Evolutionary conservation across 2,113 vertebrate species (phyloP), one percentile per base, ranked within the genome.

Genomic region (Butastur rufipennis): DNA sequence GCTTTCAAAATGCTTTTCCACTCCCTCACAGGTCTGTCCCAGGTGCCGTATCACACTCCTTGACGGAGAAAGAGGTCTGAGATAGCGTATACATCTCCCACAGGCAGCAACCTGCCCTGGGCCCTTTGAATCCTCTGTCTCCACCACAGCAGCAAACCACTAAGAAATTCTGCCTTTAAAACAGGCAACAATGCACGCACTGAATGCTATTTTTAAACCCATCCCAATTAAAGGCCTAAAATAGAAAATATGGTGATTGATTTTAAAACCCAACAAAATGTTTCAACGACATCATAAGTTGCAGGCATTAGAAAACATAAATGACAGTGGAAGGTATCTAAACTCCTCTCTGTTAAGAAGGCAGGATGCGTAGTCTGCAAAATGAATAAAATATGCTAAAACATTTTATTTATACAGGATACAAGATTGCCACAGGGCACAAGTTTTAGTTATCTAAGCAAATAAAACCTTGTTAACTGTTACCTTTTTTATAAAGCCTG

Each of bases 221-320:
- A 70, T 29, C 16, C 55, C 58, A 80, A 85, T 92, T 90, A 92
- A 92, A 90, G 18, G 20, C 32, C 29, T 66, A 74, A 96, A 96
- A 93, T 73, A 90, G 92, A 88, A 90, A 90, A 58, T 7, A 53
- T 7, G 8, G 42, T 86, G 88, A 95, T 78, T 77, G 79, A 47
- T 77, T 94, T 93, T 70, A 86, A 94, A 90, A 58, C 8, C 15
- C 47, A 88, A 91, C n/a, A 91, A 96, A 93, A 85, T 0, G 0
- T 93, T 94, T 87, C 84, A 94, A 73, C 59, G 7, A 38, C 67
- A 86, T 90, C 19, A 61, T 74, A 95, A 96, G 90, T 43, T 73
- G 29, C 34, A 86, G 81, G 67, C 52, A 53, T 20, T 74, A 85
- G 93, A 89, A 75, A 72, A 68, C 38, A 79, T 71, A 68, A 79